Evolutionary conservation across 2,113 vertebrate species (phyloP).

Genomic region (Brachypteracias leptosomus): DNA sequence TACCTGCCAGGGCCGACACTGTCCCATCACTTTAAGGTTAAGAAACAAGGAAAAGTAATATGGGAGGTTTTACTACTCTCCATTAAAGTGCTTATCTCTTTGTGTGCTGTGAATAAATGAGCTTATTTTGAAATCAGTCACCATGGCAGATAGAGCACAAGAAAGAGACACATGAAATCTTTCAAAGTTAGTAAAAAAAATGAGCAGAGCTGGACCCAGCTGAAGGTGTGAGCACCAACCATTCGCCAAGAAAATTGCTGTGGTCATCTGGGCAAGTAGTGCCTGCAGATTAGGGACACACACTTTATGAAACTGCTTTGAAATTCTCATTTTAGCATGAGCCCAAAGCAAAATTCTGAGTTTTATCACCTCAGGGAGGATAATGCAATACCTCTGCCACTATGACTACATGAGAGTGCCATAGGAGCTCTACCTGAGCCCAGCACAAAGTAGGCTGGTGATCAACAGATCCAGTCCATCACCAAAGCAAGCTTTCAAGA

Average conservation of each 20-base stretch:
- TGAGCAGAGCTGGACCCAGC: neutral
- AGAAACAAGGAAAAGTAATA: neutral
- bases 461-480: neutral
- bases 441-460: neutral
- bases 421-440: neutral
- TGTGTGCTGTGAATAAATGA: neutral
- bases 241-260: neutral
- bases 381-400: neutral
- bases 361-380: neutral
- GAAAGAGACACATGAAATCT: neutral
- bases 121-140: neutral
- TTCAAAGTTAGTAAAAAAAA: neutral
- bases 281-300: neutral
- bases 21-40: neutral
- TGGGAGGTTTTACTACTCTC: neutral
- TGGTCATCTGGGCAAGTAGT: neutral
- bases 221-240: neutral
- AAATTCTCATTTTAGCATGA: neutral
- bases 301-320: neutral
- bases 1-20: neutral
- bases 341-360: neutral
- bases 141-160: fast-evolving
- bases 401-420: fast-evolving
- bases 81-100: neutral
- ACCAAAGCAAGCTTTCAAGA: neutral